A percentile compares a stretch with the other conserved stretches of the same genome.
Evolutionary conservation across 2,888 invertebrate genomes (phyloP).

Genomic region (Xestobium rufovillosum): DNA sequence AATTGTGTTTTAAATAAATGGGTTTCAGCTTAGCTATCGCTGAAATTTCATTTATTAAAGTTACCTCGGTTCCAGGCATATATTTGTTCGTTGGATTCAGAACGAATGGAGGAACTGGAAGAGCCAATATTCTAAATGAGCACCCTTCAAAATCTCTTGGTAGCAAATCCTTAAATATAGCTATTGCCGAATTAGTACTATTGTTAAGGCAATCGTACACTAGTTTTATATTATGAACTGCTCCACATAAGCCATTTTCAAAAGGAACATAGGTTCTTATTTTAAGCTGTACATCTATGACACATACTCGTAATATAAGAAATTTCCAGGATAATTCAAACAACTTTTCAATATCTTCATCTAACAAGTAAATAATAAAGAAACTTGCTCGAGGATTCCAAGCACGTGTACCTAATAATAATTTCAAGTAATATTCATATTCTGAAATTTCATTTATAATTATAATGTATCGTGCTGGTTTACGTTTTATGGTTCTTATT

Average conservation of each 20-base stretch:
- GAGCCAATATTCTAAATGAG: conserved; percentile 17
- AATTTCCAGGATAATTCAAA: conserved; percentile 8
- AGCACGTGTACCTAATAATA: background rate
- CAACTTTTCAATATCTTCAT: conserved; percentile 8
- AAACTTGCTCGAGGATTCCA: conserved; percentile 14
- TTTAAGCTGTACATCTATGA: conserved; percentile 5
- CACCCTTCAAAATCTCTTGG: conserved; percentile 18
- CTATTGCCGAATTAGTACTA: conserved; percentile 5
- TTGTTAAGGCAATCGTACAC: conserved; percentile 8
- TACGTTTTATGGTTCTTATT: background rate
- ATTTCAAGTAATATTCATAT: conserved; percentile 1
- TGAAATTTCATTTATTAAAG: conserved; percentile 18
- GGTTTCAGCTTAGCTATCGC: conserved; percentile 21
- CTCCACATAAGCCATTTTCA: conserved; percentile 8
- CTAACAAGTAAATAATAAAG: conserved; percentile 7
- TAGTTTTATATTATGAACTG: conserved; percentile 2
- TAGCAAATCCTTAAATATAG: conserved; percentile 11
- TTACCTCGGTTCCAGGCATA: conserved; percentile 25
- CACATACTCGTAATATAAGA: conserved; percentile 7
- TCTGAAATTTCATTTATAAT: background rate
- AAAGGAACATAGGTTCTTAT: conserved; percentile 13
- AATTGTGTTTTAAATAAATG: conserved; percentile 13
- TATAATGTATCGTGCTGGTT: background rate
- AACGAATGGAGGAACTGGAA: conserved; percentile 21
- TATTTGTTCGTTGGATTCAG: conserved; percentile 16